Evolutionary conservation across 2,113 vertebrate genomes (phyloP).

Genomic region (Myotis brandtii): DNA sequence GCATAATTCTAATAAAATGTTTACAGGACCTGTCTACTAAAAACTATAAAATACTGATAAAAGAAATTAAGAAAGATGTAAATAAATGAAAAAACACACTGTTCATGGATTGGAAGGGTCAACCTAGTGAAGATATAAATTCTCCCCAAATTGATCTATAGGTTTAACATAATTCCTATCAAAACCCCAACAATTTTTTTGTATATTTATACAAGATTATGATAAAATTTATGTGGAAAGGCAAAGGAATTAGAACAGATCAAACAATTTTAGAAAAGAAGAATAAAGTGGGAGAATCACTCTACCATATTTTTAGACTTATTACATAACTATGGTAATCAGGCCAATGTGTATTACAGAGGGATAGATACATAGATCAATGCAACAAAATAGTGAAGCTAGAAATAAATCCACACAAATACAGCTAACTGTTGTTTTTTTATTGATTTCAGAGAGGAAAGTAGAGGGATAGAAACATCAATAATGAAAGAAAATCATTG

Average conservation of each 20-base stretch:
- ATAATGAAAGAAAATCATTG: too few relatives aligned
- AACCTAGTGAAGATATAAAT: background rate
- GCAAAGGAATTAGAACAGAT: background rate
- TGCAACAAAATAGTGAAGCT: background rate
- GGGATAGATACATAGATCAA: background rate
- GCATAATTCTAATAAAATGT: conserved; percentile 11
- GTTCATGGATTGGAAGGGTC: background rate
- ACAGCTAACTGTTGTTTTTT: background rate
- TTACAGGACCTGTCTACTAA: background rate
- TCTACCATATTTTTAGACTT: background rate
- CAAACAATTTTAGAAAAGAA: background rate
- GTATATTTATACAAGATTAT: background rate
- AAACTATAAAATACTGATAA: background rate
- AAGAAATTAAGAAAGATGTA: background rate
- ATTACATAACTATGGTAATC: background rate
- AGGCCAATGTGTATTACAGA: background rate
- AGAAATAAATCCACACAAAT: background rate
- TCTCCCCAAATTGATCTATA: background rate
- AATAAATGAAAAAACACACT: background rate
- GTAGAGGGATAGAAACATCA: too few relatives aligned
- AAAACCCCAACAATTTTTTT: background rate
- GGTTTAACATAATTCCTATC: background rate
- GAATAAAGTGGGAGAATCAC: background rate
- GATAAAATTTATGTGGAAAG: conserved; percentile 7
- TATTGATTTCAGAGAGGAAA: too few relatives aligned